Base-by-base conservation (phyloP, 2,797 vertebrate genomes). In the Valencia hispanica region DNA sequence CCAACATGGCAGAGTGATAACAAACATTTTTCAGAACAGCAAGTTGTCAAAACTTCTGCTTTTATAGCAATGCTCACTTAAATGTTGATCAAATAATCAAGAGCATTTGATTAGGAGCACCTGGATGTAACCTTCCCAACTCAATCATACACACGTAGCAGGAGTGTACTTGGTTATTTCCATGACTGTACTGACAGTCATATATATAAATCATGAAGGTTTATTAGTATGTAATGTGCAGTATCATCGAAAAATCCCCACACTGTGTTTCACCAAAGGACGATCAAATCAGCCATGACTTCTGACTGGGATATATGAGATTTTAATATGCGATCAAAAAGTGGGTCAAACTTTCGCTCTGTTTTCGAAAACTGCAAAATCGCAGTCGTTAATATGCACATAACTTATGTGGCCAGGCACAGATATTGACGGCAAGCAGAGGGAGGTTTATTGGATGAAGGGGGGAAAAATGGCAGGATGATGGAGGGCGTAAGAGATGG, bases 281-380 rank as follows among this genome's bases (percentile, higher is more conserved):
- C 74, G 72, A 91, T 77, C 57, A 50, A 63, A 83, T 82, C 79
- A 71, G 80, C 86, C 79, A 50, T 68, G 69, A 69, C 68, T 82
- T 75, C 50, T 57, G 75, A 85, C 82, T 77, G 36, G 61, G 70
- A 84, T 79, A 53, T 70, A 76, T 76, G 72, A 70, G 78, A 79
- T 80, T 90, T 86, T 86, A 84, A 84, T 82, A 79, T 10, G 50
- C 72, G 72, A 69, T 75, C 79, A 78, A 90, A 68, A 90, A 90
- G 78, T 89, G 80, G 89, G 86, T 89, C 86, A 88, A 77, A 89
- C 66, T 80, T 76, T 55, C 66, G 15, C 68, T 75, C 22, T 43
- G 39, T 51, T 70, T 80, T 71, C 0, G 43, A 75, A 85, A 72
- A 66, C 45, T 74, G 39, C 34, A 0, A 45, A 71, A 78, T 77